phyloP scores from a whole-genome alignment of 2,888 invertebrate genomes.

The Matsumyia berberina region DNA sequence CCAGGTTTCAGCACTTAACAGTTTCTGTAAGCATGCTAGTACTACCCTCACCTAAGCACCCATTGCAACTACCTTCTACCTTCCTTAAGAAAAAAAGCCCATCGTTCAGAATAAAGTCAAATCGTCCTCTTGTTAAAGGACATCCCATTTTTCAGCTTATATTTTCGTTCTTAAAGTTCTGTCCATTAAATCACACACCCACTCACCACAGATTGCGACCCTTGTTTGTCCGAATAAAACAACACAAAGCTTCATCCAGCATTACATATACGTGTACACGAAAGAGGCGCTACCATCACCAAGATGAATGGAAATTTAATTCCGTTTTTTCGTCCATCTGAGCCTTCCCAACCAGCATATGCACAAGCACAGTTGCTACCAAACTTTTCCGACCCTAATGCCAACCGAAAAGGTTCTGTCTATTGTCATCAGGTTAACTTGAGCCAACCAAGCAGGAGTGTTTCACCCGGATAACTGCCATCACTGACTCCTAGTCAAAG shows the following conservation, averaged over 20 bases:
- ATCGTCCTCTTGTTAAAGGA: not conserved
- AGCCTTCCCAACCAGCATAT: constrained; percentile 1
- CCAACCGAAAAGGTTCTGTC: constrained; percentile 31
- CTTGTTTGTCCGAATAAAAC: constrained; percentile 2
- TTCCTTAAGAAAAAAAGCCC: too few relatives aligned
- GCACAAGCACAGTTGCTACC: constrained; percentile 2
- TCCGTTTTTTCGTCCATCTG: not conserved
- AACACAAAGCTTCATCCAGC: not conserved
- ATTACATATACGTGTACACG: constrained; percentile 8
- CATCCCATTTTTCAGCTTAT: not conserved
- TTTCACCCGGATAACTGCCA: not conserved
- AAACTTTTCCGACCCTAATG: constrained; percentile 20
- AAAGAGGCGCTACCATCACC: constrained; percentile 31
- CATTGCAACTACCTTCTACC: too few relatives aligned
- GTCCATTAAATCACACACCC: not conserved
- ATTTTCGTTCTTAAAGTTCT: not conserved
- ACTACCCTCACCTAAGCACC: too few relatives aligned
- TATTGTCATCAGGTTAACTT: constrained; percentile 31
- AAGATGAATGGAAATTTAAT: constrained; percentile 37
- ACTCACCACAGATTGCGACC: not conserved
- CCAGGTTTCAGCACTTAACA: too few relatives aligned
- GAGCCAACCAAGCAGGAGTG: constrained; percentile 28
- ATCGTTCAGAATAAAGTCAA: too few relatives aligned
- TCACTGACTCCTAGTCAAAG: not conserved
- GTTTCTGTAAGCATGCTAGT: too few relatives aligned